Base-by-base conservation (phyloP, 64 coral and sea anemone species). In the Trachythela sp. region DNA sequence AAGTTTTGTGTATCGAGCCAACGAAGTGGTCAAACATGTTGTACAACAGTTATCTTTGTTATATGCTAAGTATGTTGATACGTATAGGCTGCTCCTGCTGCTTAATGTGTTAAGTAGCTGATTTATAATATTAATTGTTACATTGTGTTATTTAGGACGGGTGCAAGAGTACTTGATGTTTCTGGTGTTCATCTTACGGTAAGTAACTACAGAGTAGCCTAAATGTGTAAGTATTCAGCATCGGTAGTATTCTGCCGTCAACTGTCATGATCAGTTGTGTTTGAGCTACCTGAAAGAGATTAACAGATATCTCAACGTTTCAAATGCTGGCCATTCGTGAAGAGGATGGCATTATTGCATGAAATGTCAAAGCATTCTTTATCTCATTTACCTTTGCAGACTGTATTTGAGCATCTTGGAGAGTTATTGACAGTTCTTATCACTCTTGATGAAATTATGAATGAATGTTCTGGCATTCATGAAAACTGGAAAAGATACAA, bases 391-490 rank as follows among this genome's bases (percentile, higher is more conserved):
- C 11, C 42, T 45, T 45, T 48, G 27, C 84, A 98, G 95, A 98
- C 95, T 84, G 95, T 98, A 35, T 98, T 94, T 94, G 95, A 98
- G 41, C 95, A 98, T 89, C 93, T 98, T 35, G 93, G 93, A 20
- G 85, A 87, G 14, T 34, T 98, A 26, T 14, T 98, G 17, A 84
- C 88, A 26, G 95, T 98, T 2, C 83, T 98, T 26, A 94, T 93
- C n/a, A 99, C 94, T 33, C 84, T 94, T 17, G 93, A 99, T 93
- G 95, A 99, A 71, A 99, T 99, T 48, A 20, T 99, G 38, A 93
- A 98, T 87, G 94, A 91, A 85, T 94, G 95, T 77, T 91, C 94
- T 30, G 94, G 91, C 17, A 91, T 99, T 0, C 94, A 91, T 34
- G 95, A 99, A 33, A 93, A 99, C 35, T 94, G 95, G 93, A 99